phyloP scores from a whole-genome alignment of 2,113 vertebrate species.

The Peromyscus californicus region DNA sequence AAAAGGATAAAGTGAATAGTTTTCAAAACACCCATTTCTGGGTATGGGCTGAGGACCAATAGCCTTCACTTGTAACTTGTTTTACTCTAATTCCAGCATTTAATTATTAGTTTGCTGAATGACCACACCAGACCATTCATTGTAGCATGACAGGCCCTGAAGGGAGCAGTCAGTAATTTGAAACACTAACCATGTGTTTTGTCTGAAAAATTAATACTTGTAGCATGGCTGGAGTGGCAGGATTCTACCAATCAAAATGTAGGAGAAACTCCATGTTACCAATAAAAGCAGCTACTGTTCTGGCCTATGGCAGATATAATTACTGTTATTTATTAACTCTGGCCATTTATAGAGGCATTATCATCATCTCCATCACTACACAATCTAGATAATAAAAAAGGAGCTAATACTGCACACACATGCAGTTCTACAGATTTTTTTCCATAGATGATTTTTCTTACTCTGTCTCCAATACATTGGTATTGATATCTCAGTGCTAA shows the following conservation, averaged over 20 bases:
- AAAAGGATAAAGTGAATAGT: slow-evolving; percentile 77
- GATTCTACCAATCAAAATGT: slow-evolving; percentile 74
- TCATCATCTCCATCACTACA: neutral
- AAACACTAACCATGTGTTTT: slow-evolving; percentile 84
- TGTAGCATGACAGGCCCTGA: slow-evolving; percentile 80
- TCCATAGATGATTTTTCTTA: neutral
- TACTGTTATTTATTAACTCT: slow-evolving; percentile 52
- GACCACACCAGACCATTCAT: slow-evolving; percentile 79
- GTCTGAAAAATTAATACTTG: slow-evolving; percentile 84
- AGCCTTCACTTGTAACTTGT: slow-evolving; percentile 80
- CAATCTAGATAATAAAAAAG: neutral
- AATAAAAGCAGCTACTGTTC: slow-evolving; percentile 77
- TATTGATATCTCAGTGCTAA: neutral
- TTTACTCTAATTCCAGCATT: slow-evolving; percentile 84
- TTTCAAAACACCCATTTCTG: slow-evolving; percentile 79
- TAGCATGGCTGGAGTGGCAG: slow-evolving; percentile 72
- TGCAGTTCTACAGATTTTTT: neutral
- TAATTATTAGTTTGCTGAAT: slow-evolving; percentile 84
- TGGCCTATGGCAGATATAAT: slow-evolving; percentile 52
- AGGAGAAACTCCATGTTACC: slow-evolving; percentile 15
- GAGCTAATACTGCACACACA: neutral
- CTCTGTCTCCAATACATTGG: neutral
- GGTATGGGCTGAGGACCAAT: slow-evolving; percentile 77
- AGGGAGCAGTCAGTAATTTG: slow-evolving; percentile 83
- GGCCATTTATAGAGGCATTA: neutral